Percentiles rank a stretch among this genome's conserved stretches.
Evolutionary conservation across 2,888 invertebrate genomes (phyloP).

Genomic region (Thera britannica): DNA sequence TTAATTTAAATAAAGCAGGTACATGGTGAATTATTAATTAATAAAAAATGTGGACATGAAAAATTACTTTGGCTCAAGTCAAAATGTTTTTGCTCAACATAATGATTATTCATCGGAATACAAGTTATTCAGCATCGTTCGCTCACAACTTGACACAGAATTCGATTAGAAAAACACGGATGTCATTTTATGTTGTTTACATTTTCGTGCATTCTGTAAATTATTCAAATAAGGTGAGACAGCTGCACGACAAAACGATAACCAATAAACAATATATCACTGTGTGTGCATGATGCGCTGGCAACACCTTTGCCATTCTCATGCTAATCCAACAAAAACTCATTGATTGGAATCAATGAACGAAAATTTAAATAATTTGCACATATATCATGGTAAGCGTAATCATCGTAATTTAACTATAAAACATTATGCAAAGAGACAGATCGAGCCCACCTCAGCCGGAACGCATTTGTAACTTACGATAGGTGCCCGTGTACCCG

Average conservation of each 20-base stretch:
- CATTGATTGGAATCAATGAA: constrained; percentile 66
- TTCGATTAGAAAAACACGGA: constrained; percentile 12
- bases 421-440: constrained; percentile 48
- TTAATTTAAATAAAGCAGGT: constrained; percentile 7
- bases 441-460: constrained; percentile 11
- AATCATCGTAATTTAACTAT: constrained; percentile 59
- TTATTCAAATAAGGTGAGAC: constrained; percentile 39
- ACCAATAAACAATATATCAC: constrained; percentile 53
- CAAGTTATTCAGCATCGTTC: constrained; percentile 11
- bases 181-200: constrained; percentile 12
- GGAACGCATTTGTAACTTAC: constrained; percentile 6
- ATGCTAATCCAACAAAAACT: constrained; percentile 72
- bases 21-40: neutral
- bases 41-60: constrained; percentile 15
- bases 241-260: constrained; percentile 48
- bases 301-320: constrained; percentile 61
- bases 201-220: constrained; percentile 19
- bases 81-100: constrained; percentile 17
- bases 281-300: constrained; percentile 42
- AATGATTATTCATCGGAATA: constrained; percentile 8
- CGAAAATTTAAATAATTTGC: constrained; percentile 69
- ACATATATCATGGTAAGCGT: constrained; percentile 66
- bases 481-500: neutral
- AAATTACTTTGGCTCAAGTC: constrained; percentile 7
- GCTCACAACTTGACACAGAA: constrained; percentile 9